A percentile compares a stretch with the other conserved stretches of the same genome.
phyloP scores from a whole-genome alignment of 2,888 invertebrate species.

The Mythimna lalbum region DNA sequence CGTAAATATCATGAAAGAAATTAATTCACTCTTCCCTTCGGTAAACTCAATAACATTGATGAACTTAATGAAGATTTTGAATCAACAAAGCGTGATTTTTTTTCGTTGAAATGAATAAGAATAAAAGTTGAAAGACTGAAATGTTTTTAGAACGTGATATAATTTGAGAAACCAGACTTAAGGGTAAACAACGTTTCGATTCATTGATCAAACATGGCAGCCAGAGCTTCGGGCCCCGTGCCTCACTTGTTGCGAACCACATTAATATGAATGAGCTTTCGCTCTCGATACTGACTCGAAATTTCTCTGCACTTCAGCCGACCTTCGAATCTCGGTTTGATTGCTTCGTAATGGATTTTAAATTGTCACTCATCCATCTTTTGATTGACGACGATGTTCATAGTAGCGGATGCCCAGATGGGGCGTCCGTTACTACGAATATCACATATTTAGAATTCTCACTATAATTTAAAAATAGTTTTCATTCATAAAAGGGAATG shows the following conservation, averaged over 20 bases:
- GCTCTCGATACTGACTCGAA: constrained; percentile 58
- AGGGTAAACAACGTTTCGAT: constrained; percentile 16
- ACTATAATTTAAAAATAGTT: not conserved
- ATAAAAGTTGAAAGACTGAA: constrained; percentile 11
- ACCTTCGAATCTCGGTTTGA: constrained; percentile 73
- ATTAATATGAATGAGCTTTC: constrained; percentile 72
- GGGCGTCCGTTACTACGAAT: constrained; percentile 63
- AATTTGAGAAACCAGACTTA: constrained; percentile 28
- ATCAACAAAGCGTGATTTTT: constrained; percentile 6
- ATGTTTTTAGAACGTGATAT: constrained; percentile 11
- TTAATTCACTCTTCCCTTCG: constrained; percentile 13
- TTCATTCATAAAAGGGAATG: not conserved
- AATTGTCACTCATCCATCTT: constrained; percentile 77
- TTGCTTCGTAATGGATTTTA: constrained; percentile 82
- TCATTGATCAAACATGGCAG: constrained; percentile 27
- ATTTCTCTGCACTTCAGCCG: constrained; percentile 61
- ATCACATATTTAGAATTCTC: constrained; percentile 20
- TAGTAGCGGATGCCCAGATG: not conserved
- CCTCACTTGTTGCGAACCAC: constrained; percentile 66
- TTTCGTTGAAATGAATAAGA: constrained; percentile 4
- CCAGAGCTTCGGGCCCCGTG: constrained; percentile 11
- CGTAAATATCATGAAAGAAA: constrained; percentile 37
- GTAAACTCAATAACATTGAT: constrained; percentile 24
- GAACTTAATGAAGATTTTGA: constrained; percentile 27
- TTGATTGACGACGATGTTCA: constrained; percentile 66